Base-by-base conservation (phyloP, 2,113 vertebrate species). In the Cavia aperea region DNA sequence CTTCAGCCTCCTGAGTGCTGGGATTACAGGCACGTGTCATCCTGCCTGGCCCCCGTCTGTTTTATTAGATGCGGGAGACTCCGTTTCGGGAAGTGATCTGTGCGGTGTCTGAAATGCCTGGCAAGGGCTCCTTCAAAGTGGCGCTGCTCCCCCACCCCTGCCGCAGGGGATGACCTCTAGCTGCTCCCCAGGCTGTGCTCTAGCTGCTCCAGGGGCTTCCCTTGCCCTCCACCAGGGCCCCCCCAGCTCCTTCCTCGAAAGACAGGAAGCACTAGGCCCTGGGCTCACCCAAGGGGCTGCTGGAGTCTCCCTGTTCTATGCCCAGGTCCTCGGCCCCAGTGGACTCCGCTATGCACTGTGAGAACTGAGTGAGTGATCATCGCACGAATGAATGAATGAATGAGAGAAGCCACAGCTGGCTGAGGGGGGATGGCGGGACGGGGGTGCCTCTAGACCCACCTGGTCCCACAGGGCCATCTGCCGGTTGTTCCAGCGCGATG, bases 381-480 rank as follows among this genome's bases (percentile, higher is more conserved):
- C 39, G 3, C 2, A 2, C 39, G 39, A 39, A 39, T 39, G 39
- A 39, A 10, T 21, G 23, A 3, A 39, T 18, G 39, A 39, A 62
- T 18, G 77, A 66, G 2, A 19, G 3, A 5, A 65, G 82, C 36
- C 15, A 89, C 14, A 1, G 21, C 58, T 10, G 1, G 90, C 85
- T 56, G 24, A 7, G 56, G 43, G 49, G 46, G 0, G 4, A 4
- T 11, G 58, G 60, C 15, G 33, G 31, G 58, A 63, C 1, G 0
- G 75, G 14, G 23, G 15, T 3, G n/a, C 15, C 3, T 1, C 2
- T 46, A 51, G 90, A 92, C 97, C 96, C 94, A 99, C 99, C 94
- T 98, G 98, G 97, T 99, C 98, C 99, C 99, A 99, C 84, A 99
- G 96, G 75, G 97, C 98, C 70, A 99, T 97, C 97, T 99, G 99